Percentiles rank a stretch among this genome's conserved stretches.
Conservation (phyloP, 2,888 invertebrate genomes). For the Notodromas monacha region DNA sequence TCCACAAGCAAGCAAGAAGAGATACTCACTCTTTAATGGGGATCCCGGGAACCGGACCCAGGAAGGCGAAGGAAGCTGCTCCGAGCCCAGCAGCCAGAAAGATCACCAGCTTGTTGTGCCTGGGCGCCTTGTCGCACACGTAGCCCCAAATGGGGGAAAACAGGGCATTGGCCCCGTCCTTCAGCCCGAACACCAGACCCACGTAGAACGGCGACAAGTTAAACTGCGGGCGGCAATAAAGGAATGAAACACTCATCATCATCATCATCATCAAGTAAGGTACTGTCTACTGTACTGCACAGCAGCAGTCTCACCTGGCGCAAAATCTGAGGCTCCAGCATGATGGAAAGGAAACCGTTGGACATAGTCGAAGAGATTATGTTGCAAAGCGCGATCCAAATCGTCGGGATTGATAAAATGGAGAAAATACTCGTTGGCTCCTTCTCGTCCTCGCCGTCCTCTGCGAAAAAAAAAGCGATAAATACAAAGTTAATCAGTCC, state of each 20-base stretch:
- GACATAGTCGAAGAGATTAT: constrained; percentile 12
- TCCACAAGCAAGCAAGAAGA: too few species aligned
- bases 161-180: constrained; percentile 12
- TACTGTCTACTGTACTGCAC: too few species aligned
- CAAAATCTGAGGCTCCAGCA: constrained; percentile 12
- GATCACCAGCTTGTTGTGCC: constrained; percentile 10
- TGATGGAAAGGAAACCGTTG: constrained; percentile 13
- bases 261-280: not conserved
- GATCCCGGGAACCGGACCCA: constrained; percentile 12
- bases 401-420: constrained; percentile 11
- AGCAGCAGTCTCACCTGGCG: constrained; percentile 10
- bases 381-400: constrained; percentile 12
- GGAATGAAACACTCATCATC: not conserved
- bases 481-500: not conserved
- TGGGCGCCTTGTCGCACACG: constrained; percentile 10
- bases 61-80: constrained; percentile 11
- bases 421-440: constrained; percentile 6
- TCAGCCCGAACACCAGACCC: constrained; percentile 12
- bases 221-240: constrained; percentile 9
- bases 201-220: constrained; percentile 11
- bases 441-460: not conserved
- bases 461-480: constrained; percentile 1
- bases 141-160: constrained; percentile 12
- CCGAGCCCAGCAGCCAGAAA: constrained; percentile 10
- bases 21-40: constrained; percentile 10